Percentiles rank a stretch among this genome's conserved stretches.
Conservation (phyloP, 2,888 invertebrate species). For the Linnaemya tessellans region DNA sequence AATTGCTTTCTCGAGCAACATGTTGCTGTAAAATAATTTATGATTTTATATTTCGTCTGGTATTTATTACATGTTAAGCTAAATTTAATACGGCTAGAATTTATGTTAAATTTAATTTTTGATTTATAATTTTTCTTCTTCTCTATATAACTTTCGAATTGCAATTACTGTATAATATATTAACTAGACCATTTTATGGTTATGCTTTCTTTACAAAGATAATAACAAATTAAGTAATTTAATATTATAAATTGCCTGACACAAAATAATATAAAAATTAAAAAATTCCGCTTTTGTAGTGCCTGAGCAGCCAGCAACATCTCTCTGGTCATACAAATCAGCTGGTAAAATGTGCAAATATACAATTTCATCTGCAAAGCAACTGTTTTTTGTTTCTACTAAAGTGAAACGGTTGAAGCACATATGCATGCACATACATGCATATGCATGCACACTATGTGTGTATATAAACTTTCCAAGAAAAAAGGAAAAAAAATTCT, state of each 20-base stretch:
- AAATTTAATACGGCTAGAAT: neutral
- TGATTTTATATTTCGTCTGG: neutral
- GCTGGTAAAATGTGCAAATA: slow-evolving; percentile 14
- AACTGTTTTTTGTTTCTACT: slow-evolving; percentile 24
- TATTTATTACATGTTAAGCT: neutral
- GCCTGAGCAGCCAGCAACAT: slow-evolving; percentile 23
- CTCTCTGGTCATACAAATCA: slow-evolving; percentile 39
- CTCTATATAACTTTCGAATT: slow-evolving; percentile 28
- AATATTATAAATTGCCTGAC: slow-evolving; percentile 31
- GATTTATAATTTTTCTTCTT: neutral
- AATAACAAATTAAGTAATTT: slow-evolving; percentile 56
- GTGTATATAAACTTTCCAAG: neutral
- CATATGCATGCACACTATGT: neutral
- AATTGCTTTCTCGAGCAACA: too few species aligned
- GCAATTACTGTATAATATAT: slow-evolving; percentile 8
- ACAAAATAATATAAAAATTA: slow-evolving; percentile 19
- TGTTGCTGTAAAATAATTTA: neutral
- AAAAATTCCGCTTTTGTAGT: slow-evolving; percentile 19
- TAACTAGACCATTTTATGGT: slow-evolving; percentile 8
- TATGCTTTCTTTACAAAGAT: slow-evolving; percentile 4
- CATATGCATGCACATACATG: neutral
- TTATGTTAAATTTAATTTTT: neutral
- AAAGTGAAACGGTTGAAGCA: neutral
- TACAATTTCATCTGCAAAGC: slow-evolving; percentile 36
- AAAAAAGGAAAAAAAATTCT: slow-evolving; percentile 27